Evolutionary conservation across 2,113 vertebrate species (phyloP).

Genomic region (Trinectes maculatus): DNA sequence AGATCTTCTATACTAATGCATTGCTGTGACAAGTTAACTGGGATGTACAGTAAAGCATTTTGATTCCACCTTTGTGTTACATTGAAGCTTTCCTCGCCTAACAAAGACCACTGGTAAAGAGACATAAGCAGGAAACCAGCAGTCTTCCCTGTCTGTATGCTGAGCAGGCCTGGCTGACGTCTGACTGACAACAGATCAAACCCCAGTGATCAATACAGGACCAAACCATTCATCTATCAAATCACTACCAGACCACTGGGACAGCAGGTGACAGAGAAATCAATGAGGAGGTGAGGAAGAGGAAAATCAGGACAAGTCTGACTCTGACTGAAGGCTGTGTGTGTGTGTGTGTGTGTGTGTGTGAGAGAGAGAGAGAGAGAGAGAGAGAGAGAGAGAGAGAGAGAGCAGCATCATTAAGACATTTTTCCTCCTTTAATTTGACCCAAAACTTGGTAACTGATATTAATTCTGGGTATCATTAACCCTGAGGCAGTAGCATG

Average conservation of each 20-base stretch:
- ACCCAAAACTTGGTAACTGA: too few relatives aligned
- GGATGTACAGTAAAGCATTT: too few relatives aligned
- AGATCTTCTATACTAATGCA: too few relatives aligned
- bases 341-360: too few relatives aligned
- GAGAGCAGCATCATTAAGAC: too few relatives aligned
- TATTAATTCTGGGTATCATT: too few relatives aligned
- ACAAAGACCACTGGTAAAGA: neutral
- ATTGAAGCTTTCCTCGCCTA: neutral
- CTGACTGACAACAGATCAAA: constrained; percentile 52
- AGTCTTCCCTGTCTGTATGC: constrained; percentile 13
- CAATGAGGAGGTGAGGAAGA: constrained; percentile 16
- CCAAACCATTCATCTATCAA: constrained; percentile 28
- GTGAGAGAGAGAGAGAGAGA: neutral
- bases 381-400: neutral
- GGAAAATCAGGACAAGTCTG: constrained; percentile 10
- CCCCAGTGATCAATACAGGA: constrained; percentile 33
- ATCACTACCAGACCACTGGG: constrained; percentile 13
- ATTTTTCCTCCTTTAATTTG: too few relatives aligned
- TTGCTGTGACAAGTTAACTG: too few relatives aligned
- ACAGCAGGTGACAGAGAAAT: constrained; percentile 27
- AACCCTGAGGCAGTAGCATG: too few relatives aligned
- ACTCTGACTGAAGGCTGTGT: neutral
- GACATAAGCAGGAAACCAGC: neutral
- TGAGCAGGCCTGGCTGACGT: constrained; percentile 19
- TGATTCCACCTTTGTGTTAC: too few relatives aligned